Base-by-base conservation (phyloP, 1,140 invertebrate genomes). In the Gonatopus flavifemur region DNA sequence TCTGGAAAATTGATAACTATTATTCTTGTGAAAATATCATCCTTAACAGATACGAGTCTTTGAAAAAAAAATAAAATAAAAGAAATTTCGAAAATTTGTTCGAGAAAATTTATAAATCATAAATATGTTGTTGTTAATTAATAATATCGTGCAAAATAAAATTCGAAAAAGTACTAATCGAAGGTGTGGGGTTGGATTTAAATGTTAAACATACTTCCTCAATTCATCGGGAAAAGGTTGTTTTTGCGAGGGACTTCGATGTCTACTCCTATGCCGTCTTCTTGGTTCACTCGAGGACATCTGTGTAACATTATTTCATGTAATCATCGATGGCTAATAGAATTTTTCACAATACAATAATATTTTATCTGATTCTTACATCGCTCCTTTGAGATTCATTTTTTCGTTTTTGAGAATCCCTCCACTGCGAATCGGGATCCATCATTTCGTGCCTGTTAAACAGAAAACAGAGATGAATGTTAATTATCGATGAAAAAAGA, bases 371-470 rank as follows among this genome's bases (percentile, higher is more conserved):
- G 30, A 49, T 62, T 72, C 71, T 67, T 53, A 76, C 76, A 78
- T 71, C 30, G 76, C 75, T 63, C 72, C 73, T 66, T 78, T 75
- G 38, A 82, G 81, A 15, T 62, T 86, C 83, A 15, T 82, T 82
- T 67, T 86, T 85, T 57, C 87, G 84, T 64, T 85, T 83, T 70
- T 93, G 88, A 24, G 89, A 88, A 73, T 93, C 90, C 55, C 86
- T 85, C 91, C 91, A 94, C 69, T 93, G 91, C 16, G 85, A 84
- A 52, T 90, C 89, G 1, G 90, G 92, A 73, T 93, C 90, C n/a
- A 93, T 86, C 40, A 93, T 75, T 74, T 93, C 88, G 64, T 78
- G 82, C 63, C 74, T 80, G 59, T 35, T 70, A 54, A n/a, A n/a
- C 60, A 63, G 32, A 56, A 49, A 52, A 49, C 55, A 46, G 21